phyloP scores from a whole-genome alignment of 2,797 vertebrate genomes.

The Taeniopygia guttata region DNA sequence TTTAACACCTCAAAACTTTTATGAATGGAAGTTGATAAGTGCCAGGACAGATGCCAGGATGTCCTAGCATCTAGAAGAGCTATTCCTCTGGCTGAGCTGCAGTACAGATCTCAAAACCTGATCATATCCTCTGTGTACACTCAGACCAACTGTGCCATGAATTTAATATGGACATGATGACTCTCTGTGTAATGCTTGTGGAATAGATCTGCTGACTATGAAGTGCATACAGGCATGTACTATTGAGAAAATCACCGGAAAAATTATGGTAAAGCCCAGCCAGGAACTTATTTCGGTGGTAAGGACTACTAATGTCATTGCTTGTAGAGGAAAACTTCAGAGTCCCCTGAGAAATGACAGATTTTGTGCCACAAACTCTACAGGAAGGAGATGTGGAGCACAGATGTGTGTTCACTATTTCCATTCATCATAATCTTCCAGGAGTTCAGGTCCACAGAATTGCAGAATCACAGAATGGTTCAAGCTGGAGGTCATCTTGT shows the following conservation, averaged over 20 bases:
- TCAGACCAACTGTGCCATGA: not conserved
- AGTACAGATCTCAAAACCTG: not conserved
- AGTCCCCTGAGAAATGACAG: not conserved
- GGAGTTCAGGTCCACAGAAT: not conserved
- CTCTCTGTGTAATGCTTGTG: not conserved
- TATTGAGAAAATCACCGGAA: not conserved
- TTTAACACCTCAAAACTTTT: not conserved
- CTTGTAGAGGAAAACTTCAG: not conserved
- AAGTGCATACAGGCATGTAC: not conserved
- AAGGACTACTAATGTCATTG: not conserved
- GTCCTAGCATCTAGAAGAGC: not conserved
- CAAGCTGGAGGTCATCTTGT: not conserved
- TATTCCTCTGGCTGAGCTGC: not conserved
- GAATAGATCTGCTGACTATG: not conserved
- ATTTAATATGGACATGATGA: not conserved
- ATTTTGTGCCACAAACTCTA: not conserved
- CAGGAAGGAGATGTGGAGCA: not conserved
- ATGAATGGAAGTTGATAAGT: not conserved
- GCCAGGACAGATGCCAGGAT: not conserved
- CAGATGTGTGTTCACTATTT: not conserved
- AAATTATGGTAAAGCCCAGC: not conserved
- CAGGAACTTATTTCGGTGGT: not conserved
- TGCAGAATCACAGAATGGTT: not conserved
- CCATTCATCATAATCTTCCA: not conserved
- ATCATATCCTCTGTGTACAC: not conserved